Evolutionary conservation across 2,888 invertebrate species (phyloP), one percentile per base, ranked within the genome.

Genomic region (Trichopoda pennipes): DNA sequence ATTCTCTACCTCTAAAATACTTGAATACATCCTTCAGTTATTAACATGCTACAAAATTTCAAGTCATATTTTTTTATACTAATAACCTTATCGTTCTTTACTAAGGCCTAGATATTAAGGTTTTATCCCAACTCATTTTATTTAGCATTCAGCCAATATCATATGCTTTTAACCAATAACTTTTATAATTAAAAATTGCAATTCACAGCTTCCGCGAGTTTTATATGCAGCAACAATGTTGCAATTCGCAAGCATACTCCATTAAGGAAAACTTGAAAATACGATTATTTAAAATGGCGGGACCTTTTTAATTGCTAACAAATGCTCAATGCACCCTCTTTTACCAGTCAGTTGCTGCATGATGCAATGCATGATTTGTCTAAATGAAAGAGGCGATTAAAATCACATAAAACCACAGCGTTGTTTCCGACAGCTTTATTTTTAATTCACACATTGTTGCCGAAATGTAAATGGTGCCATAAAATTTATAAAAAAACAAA

Each of bases 231-330:
- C 77, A 73, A 81, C 81, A 78, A 51, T 81, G 81, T 81, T 81
- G 77, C 77, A 42, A 28, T 63, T 68, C 63, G 56, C 64, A 69
- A 58, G 28, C 19, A 51, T 70, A 55, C 61, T 75, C 49, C 10
- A 23, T 23, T 56, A 28, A 42, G 32, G 17, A 49, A 12, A 51
- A 53, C 32, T n/a, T n/a, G 58, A 68, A 28, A 58, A 70, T 35
- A 63, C 42, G 58, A 73, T 60, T 58, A 55, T 78, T 81, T 81
- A 78, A 73, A 78, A 58, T 55, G n/a, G 53, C 64, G 63, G 60
- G 69, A 61, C 75, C 79, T 58, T 64, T 77, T 81, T 85, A 85
- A 85, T 85, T 85, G 84, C 77, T 84, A 82, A 84, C 83, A 83
- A 84, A 84, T 82, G 83, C 83, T 85, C 78, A 84, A 80, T 84